Base-by-base conservation (phyloP, 2,888 invertebrate genomes). In the Teleogryllus oceanicus region DNA sequence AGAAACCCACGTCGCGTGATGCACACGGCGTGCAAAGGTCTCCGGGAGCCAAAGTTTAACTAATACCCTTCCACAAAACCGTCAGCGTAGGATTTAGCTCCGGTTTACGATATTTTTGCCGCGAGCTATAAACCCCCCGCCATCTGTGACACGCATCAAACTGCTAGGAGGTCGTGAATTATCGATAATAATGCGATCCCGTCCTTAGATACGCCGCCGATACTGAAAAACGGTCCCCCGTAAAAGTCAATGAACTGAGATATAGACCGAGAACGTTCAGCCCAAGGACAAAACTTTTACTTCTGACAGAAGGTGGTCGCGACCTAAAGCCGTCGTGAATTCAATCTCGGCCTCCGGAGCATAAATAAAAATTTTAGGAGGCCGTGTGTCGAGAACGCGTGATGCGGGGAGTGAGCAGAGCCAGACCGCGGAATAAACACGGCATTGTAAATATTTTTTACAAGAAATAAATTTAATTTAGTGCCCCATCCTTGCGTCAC, bases 121-220 rank as follows among this genome's bases (percentile, higher is more conserved):
- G 62, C 62, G 62, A 62, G 62, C n/a, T 18, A 62, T 62, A 62
- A 62, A 62, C 13, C 62, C 13, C 62, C 16, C 62, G 62, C 62
- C 62, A 62, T 62, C 62, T 62, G 62, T 62, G n/a, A 18, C 62
- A 18, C n/a, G 62, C 62, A 62, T 62, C 62, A 62, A 62, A 62
- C 62, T 62, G 62, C 62, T n/a, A 62, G 62, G 62, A 62, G n/a
- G 62, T n/a, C 62, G 62, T 62, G 62, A 62, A 62, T 62, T 62
- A 62, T 62, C 62, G 62, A 62, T 62, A 13, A 62, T 62, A 62
- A 62, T 62, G 62, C 62, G 62, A 62, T 62, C n/a, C 62, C 16
- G 13, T 13, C n/a, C 62, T 13, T 18, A 13, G 62, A 62, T 62
- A 62, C 16, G n/a, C 62, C 62, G 62, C n/a, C 62, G n/a, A 62